A percentile compares a stretch with the other conserved stretches of the same genome.
These are phyloP conservation scores for Xiphias gladius DNA, from an alignment of 2,113 vertebrate species.

Conservation along the genomic window DNA sequence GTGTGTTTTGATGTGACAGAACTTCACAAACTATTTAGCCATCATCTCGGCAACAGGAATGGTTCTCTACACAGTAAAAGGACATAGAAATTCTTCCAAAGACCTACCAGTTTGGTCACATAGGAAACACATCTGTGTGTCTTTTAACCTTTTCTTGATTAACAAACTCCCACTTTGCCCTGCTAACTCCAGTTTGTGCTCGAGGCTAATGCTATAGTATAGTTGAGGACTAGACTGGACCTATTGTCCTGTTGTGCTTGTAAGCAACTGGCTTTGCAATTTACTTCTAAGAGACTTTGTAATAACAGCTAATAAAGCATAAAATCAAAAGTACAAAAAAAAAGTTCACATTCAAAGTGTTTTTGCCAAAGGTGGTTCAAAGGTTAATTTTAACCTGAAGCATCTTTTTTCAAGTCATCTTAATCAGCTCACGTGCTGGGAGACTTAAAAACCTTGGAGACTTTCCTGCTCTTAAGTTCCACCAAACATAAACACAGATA, in stretches of 20 bases:
- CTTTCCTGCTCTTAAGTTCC: constrained; percentile 16
- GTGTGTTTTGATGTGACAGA: background rate
- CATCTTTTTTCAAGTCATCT: constrained; percentile 56
- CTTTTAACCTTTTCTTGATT: constrained; percentile 27
- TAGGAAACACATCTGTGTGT: constrained; percentile 10
- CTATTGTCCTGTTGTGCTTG: constrained; percentile 54
- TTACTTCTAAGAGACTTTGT: constrained; percentile 15
- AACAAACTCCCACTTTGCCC: constrained; percentile 3
- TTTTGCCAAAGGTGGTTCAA: constrained; percentile 47
- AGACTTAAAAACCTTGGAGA: constrained; percentile 9
- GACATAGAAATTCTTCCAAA: constrained; percentile 35
- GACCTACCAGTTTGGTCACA: constrained; percentile 49
- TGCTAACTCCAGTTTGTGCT: constrained; percentile 23
- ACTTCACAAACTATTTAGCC: constrained; percentile 2
- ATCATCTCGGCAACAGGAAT: constrained; percentile 34
- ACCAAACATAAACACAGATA: constrained; percentile 27
- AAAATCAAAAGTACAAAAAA: constrained; percentile 33
- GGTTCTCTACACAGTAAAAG: constrained; percentile 31
- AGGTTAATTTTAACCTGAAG: constrained; percentile 43
- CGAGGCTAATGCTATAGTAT: constrained; percentile 9
- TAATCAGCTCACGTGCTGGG: constrained; percentile 32
- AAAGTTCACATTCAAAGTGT: constrained; percentile 65
- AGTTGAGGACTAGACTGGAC: constrained; percentile 20
- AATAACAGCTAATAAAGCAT: constrained; percentile 42
- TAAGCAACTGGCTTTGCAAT: constrained; percentile 51